phyloP scores from a whole-genome alignment of 2,888 invertebrate genomes.

The Melanotus villosus region DNA sequence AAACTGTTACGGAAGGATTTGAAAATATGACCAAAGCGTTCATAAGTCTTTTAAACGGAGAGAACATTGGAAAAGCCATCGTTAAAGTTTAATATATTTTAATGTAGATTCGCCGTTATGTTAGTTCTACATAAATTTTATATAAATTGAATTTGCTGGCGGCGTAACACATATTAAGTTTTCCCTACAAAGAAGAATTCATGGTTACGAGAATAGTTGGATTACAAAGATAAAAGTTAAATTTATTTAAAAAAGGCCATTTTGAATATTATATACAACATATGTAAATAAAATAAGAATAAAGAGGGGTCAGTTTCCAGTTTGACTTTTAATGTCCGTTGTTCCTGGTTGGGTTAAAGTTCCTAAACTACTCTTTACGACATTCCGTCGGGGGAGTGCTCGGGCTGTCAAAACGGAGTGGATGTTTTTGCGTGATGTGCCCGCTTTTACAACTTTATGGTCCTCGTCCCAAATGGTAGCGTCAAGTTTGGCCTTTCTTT shows the following conservation, averaged over 20 bases:
- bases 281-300: neutral
- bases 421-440: too few species aligned
- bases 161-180: too few species aligned
- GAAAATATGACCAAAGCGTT: conserved; percentile 82
- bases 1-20: conserved; percentile 78
- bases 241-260: conserved; percentile 61
- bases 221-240: conserved; percentile 78
- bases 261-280: neutral
- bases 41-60: conserved; percentile 74
- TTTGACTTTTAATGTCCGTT: conserved; percentile 4
- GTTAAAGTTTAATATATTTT: conserved; percentile 71
- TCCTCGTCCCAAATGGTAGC: neutral
- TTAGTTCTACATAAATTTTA: too few species aligned
- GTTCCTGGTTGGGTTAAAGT: conserved; percentile 8
- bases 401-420: too few species aligned
- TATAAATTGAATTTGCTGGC: too few species aligned
- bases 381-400: neutral
- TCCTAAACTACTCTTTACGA: conserved; percentile 1
- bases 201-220: conserved; percentile 80
- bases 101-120: too few species aligned
- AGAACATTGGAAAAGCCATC: conserved; percentile 81
- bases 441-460: neutral
- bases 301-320: too few species aligned
- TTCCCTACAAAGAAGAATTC: too few species aligned
- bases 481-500: neutral